Base-by-base conservation (phyloP, 2,888 invertebrate genomes). In the Petrolisthes manimaculis region DNA sequence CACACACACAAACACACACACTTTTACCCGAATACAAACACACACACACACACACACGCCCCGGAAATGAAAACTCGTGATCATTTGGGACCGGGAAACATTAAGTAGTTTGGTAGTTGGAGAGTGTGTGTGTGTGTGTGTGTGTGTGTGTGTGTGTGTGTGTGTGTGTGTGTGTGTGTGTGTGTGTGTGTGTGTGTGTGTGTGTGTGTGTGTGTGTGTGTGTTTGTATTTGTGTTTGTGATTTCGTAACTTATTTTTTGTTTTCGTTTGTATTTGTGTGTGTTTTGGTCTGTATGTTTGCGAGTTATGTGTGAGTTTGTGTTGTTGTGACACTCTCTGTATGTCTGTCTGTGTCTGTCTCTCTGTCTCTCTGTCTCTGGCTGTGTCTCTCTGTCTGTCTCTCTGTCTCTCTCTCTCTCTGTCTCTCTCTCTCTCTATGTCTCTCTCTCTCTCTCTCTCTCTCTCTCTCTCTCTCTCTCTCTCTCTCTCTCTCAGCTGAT, bases 161-260 rank as follows among this genome's bases (percentile, higher is more conserved):
- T n/a, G n/a, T n/a, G n/a, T n/a, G n/a, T n/a, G n/a, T n/a, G n/a
- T n/a, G n/a, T n/a, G n/a, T n/a, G n/a, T n/a, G n/a, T n/a, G n/a
- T n/a, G n/a, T n/a, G n/a, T n/a, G n/a, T n/a, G n/a, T n/a, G n/a
- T n/a, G n/a, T n/a, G n/a, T n/a, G n/a, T n/a, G n/a, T n/a, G n/a
- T 82, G 56, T 82, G 55, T 82, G 21, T 56, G 61, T 56, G 56
- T 21, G 24, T n/a, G 9, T 67, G 56, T 56, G n/a, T n/a, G 56
- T 82, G 82, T 24, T 3, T 82, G 5, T 74, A 54, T 84, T 14
- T 55, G 56, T 53, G 51, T 54, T 8, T 79, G 53, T 14, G 12
- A 53, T 21, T 0, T 53, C 53, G 18, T 77, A 8, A 24, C 18
- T 14, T 24, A 5, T 24, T 24, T 24, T 24, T 77, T 24, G n/a